Evolutionary conservation across 2,888 invertebrate genomes (phyloP).

Genomic region (Suillia variegata): DNA sequence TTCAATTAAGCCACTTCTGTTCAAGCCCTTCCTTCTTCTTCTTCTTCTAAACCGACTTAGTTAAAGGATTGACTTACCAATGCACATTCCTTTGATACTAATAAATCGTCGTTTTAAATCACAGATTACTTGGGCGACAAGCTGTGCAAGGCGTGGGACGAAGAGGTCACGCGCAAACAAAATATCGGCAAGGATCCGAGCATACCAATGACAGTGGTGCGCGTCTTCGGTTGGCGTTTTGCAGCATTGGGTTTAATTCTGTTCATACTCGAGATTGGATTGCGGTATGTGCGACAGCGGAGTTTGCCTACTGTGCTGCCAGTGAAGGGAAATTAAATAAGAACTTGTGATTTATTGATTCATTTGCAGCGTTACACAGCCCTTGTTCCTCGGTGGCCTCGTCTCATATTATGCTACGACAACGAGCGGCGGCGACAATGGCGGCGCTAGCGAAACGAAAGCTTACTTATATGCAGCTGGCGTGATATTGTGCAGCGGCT

Average conservation of each 20-base stretch:
- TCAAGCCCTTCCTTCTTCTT: no score
- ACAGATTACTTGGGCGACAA: conserved; percentile 65
- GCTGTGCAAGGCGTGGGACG: conserved; percentile 67
- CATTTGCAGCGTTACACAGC: conserved; percentile 66
- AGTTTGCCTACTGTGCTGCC: conserved; percentile 8
- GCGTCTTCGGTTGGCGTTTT: conserved; percentile 68
- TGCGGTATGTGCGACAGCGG: conserved; percentile 57
- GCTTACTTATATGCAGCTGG: conserved; percentile 79
- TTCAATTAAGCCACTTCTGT: no score
- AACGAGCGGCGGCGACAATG: conserved; percentile 34
- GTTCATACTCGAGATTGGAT: conserved; percentile 67
- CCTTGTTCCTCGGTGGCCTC: conserved; percentile 68
- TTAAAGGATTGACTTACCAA: no score
- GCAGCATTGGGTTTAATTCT: conserved; percentile 67
- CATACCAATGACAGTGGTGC: conserved; percentile 58
- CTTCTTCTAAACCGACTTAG: no score
- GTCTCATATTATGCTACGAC: conserved; percentile 65
- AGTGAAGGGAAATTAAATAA: background rate
- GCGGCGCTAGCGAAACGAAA: conserved; percentile 53
- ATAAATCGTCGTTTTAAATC: no score
- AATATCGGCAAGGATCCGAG: conserved; percentile 61
- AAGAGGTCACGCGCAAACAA: conserved; percentile 62
- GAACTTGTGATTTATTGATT: no score
- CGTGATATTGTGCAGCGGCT: conserved; percentile 74
- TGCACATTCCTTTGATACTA: no score